A percentile compares a stretch with the other conserved stretches of the same genome.
Conservation (phyloP, 2,888 invertebrate species). For the Phyto melanocephala region DNA sequence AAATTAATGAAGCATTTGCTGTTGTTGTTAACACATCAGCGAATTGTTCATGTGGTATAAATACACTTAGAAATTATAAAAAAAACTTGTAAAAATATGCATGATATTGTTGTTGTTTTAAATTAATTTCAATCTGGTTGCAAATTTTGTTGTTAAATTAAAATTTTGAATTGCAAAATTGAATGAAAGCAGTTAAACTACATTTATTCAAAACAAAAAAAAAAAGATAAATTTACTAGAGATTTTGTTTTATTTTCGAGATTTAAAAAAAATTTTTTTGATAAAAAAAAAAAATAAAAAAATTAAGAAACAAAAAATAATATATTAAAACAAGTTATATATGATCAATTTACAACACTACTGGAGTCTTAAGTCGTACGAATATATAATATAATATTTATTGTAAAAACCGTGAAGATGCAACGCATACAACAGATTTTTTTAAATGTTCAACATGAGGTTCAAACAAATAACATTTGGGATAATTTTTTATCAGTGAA, state of each 20-base stretch:
- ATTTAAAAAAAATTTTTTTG: neutral
- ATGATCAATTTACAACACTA: no score
- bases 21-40: conserved; percentile 13
- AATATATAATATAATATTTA: no score
- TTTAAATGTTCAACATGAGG: no score
- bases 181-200: no score
- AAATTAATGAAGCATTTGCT: conserved; percentile 46
- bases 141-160: conserved; percentile 59
- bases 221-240: conserved; percentile 58
- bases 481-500: no score
- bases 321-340: no score
- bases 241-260: conserved; percentile 1
- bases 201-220: conserved; percentile 8
- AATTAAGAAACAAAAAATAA: conserved; percentile 20
- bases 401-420: no score
- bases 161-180: conserved; percentile 10
- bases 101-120: conserved; percentile 53
- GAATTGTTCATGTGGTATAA: conserved; percentile 10
- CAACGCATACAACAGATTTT: no score
- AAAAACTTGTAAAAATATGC: conserved; percentile 56
- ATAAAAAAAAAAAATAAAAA: neutral
- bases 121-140: conserved; percentile 54
- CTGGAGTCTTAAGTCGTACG: no score
- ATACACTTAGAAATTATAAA: conserved; percentile 40
- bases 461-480: no score